Evolutionary conservation across 2,113 vertebrate species (phyloP), one percentile per base, ranked within the genome.

Genomic region (Mohoua ochrocephala): DNA sequence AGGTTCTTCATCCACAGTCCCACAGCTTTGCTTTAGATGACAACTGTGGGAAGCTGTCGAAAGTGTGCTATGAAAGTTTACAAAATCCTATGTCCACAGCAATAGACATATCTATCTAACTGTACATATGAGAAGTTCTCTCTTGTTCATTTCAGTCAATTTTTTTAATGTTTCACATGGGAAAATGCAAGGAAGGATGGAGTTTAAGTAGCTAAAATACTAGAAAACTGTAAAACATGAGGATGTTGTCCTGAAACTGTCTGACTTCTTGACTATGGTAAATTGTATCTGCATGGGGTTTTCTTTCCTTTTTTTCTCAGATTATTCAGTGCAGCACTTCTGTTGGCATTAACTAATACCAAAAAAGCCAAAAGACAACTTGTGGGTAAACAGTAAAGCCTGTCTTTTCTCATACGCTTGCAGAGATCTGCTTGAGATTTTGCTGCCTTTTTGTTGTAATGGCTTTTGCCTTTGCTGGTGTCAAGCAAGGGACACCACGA

Each of bases 61-160:
- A 86, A 64, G 9, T 39, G 13, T 81, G 30, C 44, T 54, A 26
- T 39, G n/a, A 73, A 76, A 71, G 69, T 35, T 53, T 22, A 18
- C 2, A 8, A 15, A 76, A 20, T 68, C 53, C 16, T 50, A 15
- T 19, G 35, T 20, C 16, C 22, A 39, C 5, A 35, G 11, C 20
- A 75, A 37, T 3, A 56, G 20, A 28, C 6, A 28, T 47, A 30
- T 50, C 16, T 74, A 35, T 50, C 10, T 67, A 39, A 50, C 24
- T 31, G 10, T 31, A 53, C 0, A 0, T 30, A 31, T 1, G 1
- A 87, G 18, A 84, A 87, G 6, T 1, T 67, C 6, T 77, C 8
- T 41, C 15, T 75, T 2, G 0, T 17, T 41, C 11, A 1, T 2
- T 89, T 68, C 30, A 28, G 16, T 27, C 1, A 5, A 27, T 57